phyloP scores from a whole-genome alignment of 1,140 invertebrate species.

The Dolichoris vasculosae region DNA sequence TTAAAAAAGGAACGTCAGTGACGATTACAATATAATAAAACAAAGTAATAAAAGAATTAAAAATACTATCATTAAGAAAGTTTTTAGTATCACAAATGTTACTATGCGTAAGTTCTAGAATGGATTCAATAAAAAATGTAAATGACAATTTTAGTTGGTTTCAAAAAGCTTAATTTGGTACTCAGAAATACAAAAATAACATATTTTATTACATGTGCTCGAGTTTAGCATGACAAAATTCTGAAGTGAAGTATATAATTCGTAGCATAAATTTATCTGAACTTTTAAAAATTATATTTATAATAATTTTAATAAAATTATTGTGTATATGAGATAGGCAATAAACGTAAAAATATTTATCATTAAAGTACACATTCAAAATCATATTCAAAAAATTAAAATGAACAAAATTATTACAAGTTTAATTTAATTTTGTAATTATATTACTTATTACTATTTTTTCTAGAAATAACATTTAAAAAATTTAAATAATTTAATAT shows the following conservation, averaged over 20 bases:
- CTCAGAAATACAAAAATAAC: background rate
- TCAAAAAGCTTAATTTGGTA: background rate
- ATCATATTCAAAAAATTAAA: no score
- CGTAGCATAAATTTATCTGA: background rate
- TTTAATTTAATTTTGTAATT: no score
- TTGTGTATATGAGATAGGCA: no score
- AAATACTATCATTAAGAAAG: conserved; percentile 15
- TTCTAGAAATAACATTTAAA: no score
- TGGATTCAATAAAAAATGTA: conserved; percentile 20
- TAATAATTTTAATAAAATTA: no score
- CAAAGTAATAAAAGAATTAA: conserved; percentile 3
- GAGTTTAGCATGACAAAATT: background rate
- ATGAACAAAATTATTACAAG: no score
- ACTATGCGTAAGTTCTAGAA: conserved; percentile 34
- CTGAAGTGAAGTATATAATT: background rate
- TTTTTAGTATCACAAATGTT: conserved; percentile 6
- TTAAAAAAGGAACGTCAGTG: background rate
- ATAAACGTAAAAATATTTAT: no score
- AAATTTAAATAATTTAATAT: no score
- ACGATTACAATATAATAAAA: background rate
- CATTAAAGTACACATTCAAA: no score
- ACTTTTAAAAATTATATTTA: background rate
- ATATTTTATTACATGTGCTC: background rate
- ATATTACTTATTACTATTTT: no score
- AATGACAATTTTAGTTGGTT: background rate